Percentiles rank a stretch among this genome's conserved stretches.
Conservation (phyloP, 1,140 invertebrate genomes). For the Campoletis sonorensis region DNA sequence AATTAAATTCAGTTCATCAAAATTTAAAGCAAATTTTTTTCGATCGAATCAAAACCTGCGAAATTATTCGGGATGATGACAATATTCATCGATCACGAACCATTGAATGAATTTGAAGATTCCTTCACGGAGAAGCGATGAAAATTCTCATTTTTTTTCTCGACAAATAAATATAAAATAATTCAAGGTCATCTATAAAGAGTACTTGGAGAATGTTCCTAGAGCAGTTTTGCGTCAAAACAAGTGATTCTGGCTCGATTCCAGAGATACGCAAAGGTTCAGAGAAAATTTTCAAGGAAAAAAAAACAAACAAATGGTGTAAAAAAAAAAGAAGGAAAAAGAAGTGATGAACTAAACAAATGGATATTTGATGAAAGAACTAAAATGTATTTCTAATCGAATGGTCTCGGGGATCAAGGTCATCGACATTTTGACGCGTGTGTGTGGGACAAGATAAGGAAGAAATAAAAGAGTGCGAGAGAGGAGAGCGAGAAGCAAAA, state of each 20-base stretch:
- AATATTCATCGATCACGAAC: no score
- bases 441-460: neutral
- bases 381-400: slow-evolving; percentile 14
- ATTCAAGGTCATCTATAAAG: slow-evolving; percentile 64
- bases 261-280: slow-evolving; percentile 59
- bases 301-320: neutral
- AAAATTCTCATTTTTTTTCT: neutral
- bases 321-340: no score
- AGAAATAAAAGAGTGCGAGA: neutral
- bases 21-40: no score
- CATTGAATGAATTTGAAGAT: no score
- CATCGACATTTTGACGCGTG: neutral
- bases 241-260: slow-evolving; percentile 62
- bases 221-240: slow-evolving; percentile 56
- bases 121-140: neutral
- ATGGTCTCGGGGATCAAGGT: slow-evolving; percentile 18
- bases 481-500: neutral
- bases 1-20: no score
- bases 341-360: no score
- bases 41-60: no score
- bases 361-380: no score
- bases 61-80: no score
- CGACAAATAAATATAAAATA: slow-evolving; percentile 61
- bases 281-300: neutral
- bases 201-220: slow-evolving; percentile 39